Evolutionary conservation across 2,797 vertebrate genomes (phyloP), one percentile per base, ranked within the genome.

Genomic region (Rhinoraja longicauda): DNA sequence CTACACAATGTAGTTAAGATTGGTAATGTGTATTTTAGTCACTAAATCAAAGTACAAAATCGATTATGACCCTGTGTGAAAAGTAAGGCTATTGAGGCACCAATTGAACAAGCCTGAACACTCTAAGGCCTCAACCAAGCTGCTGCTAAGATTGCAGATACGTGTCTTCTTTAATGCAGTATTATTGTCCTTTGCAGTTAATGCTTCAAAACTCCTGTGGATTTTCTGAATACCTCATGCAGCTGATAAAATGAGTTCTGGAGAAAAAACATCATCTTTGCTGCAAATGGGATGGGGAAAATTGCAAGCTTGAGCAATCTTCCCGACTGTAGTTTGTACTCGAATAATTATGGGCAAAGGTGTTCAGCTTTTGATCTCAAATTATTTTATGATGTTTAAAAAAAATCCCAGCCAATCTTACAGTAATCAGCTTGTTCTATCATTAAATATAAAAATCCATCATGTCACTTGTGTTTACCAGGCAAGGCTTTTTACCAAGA

Each of bases 151-250:
- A 93, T 93, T 94, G 93, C 93, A 95, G 93, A 94, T 94, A 95
- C 0, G 0, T 93, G 93, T 24, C 24, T 94, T 94, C 95, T 95
- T 95, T 94, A 95, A 95, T 95, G 95, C 93, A 93, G 94, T 67
- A 92, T 94, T 76, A 93, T 84, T 93, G 94, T 92, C 93, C 94
- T 95, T 97, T 95, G 95, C 95, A 95, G 95, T 94, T 93, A 73
- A 78, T 94, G 93, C 94, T 94, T 94, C 93, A 94, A 90, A 93
- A 86, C 90, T 93, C 93, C 93, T 29, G 72, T 93, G 94, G 94
- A 95, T 93, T 93, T 4, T 24, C 19, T 17, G 24, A 36, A 91
- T 92, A 90, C 82, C 93, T 94, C 93, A 91, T 24, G 93, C 94
- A 95, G 93, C 94, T 93, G 93, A 93, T 82, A 94, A 94, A 92